Conservation (phyloP, 2,113 vertebrate species). For the Nothoprocta perdicaria region DNA sequence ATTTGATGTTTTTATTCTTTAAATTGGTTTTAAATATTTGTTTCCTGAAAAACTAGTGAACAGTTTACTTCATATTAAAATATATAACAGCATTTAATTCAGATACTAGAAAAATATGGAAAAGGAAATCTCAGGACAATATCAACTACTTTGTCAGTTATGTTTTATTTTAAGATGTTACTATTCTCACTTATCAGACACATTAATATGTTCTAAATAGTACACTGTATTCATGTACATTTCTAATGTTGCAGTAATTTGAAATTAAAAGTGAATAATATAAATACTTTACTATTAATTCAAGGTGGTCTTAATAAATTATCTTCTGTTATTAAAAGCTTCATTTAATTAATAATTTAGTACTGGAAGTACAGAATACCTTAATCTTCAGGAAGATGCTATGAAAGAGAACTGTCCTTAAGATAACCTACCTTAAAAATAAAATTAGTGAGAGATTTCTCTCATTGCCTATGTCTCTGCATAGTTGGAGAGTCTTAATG, state of each 20-base stretch:
- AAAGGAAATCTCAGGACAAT: not conserved
- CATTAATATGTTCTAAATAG: not conserved
- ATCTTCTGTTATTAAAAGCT: not conserved
- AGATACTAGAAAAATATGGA: not conserved
- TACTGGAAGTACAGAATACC: not conserved
- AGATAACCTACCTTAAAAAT: not conserved
- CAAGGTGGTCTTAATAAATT: not conserved
- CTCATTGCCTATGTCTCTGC: not conserved
- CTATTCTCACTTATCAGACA: not conserved
- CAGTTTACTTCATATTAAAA: not conserved
- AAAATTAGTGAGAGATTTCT: not conserved
- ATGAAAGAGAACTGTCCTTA: not conserved
- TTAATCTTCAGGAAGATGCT: not conserved
- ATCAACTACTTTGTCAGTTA: not conserved
- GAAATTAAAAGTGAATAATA: not conserved
- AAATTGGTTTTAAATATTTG: not conserved
- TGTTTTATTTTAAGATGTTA: not conserved
- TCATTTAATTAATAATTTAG: not conserved
- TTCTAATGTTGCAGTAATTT: not conserved
- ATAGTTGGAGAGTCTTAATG: not conserved
- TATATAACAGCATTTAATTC: not conserved
- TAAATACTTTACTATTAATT: not conserved
- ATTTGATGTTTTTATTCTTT: not conserved
- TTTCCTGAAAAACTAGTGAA: not conserved
- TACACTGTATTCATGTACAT: not conserved